Evolutionary conservation across 2,797 vertebrate species (phyloP).

Genomic region (Cuniculus paca): DNA sequence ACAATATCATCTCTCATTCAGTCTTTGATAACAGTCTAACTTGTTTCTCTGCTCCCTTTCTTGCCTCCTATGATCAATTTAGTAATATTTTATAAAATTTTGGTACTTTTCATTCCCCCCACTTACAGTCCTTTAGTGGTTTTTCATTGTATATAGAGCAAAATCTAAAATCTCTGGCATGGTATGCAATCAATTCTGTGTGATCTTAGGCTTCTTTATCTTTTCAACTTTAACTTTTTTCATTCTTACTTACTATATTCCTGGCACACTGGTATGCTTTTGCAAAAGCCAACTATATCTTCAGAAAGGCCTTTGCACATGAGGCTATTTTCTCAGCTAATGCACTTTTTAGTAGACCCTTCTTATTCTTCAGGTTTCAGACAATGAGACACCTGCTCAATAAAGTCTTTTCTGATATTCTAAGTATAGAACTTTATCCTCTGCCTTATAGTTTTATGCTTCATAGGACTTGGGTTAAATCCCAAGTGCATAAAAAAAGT

Average conservation of each 20-base stretch:
- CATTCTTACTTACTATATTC: neutral
- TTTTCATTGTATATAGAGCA: neutral
- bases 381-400: neutral
- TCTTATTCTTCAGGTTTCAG: slow-evolving; percentile 22
- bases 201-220: neutral
- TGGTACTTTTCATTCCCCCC: neutral
- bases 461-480: neutral
- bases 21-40: neutral
- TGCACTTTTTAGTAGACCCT: neutral
- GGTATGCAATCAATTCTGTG: neutral
- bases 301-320: neutral
- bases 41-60: neutral
- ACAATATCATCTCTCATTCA: neutral
- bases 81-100: neutral
- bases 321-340: neutral
- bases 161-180: neutral
- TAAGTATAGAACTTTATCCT: neutral
- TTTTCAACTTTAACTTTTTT: neutral
- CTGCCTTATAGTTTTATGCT: neutral
- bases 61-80: slow-evolving; percentile 5
- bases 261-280: neutral
- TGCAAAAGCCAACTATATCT: neutral
- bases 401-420: neutral
- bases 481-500: neutral
- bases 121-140: neutral